A percentile compares a stretch with the other conserved stretches of the same genome.
These are phyloP conservation scores for Onchidella celtica DNA, from an alignment of 2,888 invertebrate species.

Conservation along the genomic window DNA sequence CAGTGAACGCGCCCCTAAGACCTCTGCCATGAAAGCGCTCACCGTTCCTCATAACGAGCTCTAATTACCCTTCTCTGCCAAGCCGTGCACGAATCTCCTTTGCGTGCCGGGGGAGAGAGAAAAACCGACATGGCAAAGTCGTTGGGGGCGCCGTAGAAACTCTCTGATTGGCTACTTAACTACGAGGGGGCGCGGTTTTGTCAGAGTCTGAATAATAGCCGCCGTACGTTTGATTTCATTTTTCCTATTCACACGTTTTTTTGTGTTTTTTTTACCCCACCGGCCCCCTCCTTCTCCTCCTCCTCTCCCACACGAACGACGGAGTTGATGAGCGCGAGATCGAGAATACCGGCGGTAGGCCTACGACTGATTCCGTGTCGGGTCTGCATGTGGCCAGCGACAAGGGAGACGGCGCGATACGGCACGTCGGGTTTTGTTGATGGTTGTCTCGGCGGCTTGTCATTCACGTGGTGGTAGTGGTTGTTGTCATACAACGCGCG, in stretches of 20 bases:
- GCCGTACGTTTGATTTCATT: background rate
- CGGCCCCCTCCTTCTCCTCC: background rate
- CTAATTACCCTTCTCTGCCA: conserved; percentile 26
- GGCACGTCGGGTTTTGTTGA: background rate
- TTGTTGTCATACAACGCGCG: background rate
- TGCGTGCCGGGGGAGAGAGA: no score
- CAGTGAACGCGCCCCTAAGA: background rate
- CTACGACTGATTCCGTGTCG: background rate
- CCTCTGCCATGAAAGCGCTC: background rate
- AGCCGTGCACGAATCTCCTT: background rate
- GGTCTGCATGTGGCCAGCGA: background rate
- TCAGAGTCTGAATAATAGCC: background rate
- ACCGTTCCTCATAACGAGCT: conserved; percentile 24
- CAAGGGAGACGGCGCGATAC: background rate
- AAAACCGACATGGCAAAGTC: no score
- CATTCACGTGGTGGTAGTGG: background rate
- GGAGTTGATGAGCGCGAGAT: background rate
- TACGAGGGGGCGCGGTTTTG: conserved; percentile 23
- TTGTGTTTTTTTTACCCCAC: background rate
- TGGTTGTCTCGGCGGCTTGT: background rate
- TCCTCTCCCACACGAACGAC: background rate
- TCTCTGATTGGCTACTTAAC: conserved; percentile 24
- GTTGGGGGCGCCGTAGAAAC: background rate
- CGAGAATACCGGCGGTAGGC: background rate
- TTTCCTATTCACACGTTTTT: no score